Evolutionary conservation across 2,113 vertebrate species (phyloP), one percentile per base, ranked within the genome.

Genomic region (Callithrix jacchus): DNA sequence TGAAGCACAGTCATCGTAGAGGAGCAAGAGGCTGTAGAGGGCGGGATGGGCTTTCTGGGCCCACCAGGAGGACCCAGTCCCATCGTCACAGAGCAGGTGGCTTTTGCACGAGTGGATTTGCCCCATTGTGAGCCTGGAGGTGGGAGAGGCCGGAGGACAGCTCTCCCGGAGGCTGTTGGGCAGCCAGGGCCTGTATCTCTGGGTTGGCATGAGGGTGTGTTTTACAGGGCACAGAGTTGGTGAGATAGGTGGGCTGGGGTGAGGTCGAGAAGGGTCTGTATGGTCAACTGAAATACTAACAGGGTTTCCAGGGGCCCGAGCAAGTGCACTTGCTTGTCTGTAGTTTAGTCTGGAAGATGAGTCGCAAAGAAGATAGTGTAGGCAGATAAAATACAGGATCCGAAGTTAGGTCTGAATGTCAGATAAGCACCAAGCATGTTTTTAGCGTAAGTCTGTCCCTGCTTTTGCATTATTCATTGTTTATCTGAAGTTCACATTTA

Each of bases 101-200:
- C 4, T 27, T 47, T 77, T 30, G 8, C 42, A 27, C 12, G 10
- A 20, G 9, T 87, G 83, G n/a, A 12, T 21, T n/a, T 86, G 42
- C 83, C 42, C n/a, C 30, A 2, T 10, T 1, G 1, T 3, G 49
- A 86, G 21, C 61, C 40, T 42, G 8, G 35, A 74, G 14, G 7
- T 56, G 30, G 30, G 8, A 25, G 73, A 64, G 66, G 66, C 66
- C 35, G 32, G 66, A 8, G 27, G n/a, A 35, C 64, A 35, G 64
- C 2, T 49, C 42, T 32, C 54, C 20, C 8, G 3, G n/a, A 56
- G 76, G 54, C 9, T 71, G n/a, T 21, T 45, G 70, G 49, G 40
- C 37, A 3, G 4, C 0, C 5, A 0, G 64, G 35, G 9, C 64
- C 61, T 27, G 1, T 21, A 52, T 30, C 40, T 58, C 0, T 0